These are phyloP conservation scores for Himantopus leucocephalus DNA, from an alignment of 2,113 vertebrate genomes.

Conservation along the genomic window DNA sequence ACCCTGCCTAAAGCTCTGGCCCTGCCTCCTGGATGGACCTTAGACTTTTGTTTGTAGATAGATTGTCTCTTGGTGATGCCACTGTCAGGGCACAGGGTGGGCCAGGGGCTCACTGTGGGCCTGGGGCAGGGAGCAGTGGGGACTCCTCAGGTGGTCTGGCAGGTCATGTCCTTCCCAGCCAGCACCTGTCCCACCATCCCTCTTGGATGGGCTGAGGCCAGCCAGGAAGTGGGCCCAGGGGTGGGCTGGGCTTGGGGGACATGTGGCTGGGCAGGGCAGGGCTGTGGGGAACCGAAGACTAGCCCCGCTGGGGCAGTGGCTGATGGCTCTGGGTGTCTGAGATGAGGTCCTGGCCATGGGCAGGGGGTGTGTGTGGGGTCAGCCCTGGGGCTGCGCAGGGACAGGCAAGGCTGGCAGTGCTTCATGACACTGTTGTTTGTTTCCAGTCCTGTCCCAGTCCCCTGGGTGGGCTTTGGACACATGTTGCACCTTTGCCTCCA, in stretches of 20 bases:
- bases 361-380: no score
- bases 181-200: neutral
- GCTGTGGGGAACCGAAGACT: neutral
- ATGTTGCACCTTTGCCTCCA: neutral
- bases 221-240: neutral
- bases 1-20: neutral
- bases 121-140: neutral
- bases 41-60: neutral
- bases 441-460: neutral
- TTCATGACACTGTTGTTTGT: neutral
- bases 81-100: neutral
- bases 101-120: neutral
- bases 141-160: neutral
- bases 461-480: neutral
- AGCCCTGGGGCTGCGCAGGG: neutral
- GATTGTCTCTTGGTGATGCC: neutral
- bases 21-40: neutral
- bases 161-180: neutral
- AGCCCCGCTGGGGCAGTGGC: neutral
- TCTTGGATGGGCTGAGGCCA: neutral
- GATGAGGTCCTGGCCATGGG: neutral
- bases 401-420: neutral
- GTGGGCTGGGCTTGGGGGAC: neutral
- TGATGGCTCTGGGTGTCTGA: neutral
- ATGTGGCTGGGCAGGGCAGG: neutral